These are phyloP conservation scores for Odontesthes bonariensis DNA, from an alignment of 2,113 vertebrate species.

Conservation along the genomic window DNA sequence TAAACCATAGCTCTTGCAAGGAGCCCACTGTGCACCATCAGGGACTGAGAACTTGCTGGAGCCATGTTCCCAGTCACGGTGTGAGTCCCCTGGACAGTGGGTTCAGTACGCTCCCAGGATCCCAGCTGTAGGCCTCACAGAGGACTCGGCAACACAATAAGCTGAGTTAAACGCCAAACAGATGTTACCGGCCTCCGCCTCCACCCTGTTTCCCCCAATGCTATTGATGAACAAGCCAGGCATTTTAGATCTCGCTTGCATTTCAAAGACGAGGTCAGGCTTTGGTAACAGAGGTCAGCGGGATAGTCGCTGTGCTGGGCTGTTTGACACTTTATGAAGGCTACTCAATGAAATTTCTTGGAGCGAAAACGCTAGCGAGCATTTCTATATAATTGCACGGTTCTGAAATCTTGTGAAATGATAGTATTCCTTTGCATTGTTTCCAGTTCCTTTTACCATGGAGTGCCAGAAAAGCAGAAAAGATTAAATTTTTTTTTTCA, in stretches of 20 bases:
- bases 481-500: no score
- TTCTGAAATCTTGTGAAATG: background rate
- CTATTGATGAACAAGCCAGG: constrained; percentile 62
- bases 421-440: no score
- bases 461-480: no score
- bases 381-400: background rate
- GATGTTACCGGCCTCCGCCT: constrained; percentile 74
- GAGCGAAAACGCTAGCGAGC: constrained; percentile 9
- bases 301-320: constrained; percentile 45
- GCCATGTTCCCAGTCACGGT: constrained; percentile 61
- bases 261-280: constrained; percentile 71
- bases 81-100: constrained; percentile 58
- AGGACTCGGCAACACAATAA: constrained; percentile 69
- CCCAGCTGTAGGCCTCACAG: constrained; percentile 62
- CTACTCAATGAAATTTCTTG: constrained; percentile 1
- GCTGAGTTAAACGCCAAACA: constrained; percentile 74
- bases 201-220: constrained; percentile 35
- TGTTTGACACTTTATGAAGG: constrained; percentile 37
- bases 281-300: constrained; percentile 62
- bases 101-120: constrained; percentile 45
- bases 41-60: constrained; percentile 54
- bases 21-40: constrained; percentile 3
- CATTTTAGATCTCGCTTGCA: constrained; percentile 66
- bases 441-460: no score
- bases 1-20: constrained; percentile 31